Percentiles rank a stretch among this genome's conserved stretches.
Conservation (phyloP, 2,797 vertebrate species). For the Cottoperca gobio region DNA sequence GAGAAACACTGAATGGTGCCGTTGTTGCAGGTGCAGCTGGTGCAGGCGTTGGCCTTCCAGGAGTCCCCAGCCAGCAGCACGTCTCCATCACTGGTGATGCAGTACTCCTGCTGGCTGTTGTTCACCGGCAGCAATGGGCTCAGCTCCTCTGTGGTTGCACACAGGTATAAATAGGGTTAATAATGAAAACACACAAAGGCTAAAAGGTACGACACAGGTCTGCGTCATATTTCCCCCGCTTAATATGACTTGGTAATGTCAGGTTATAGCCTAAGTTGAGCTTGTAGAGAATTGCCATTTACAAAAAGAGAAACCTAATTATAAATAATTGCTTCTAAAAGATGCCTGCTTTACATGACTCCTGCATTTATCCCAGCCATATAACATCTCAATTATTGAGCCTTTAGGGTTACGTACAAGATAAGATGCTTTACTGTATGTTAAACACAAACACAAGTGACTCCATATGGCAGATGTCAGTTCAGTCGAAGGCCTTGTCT, state of each 20-base stretch:
- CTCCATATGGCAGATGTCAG: constrained; percentile 53
- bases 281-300: not conserved
- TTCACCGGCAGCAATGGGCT: constrained; percentile 81
- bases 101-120: constrained; percentile 84
- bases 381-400: constrained; percentile 39
- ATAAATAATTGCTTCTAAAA: not conserved
- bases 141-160: constrained; percentile 74
- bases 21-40: constrained; percentile 88
- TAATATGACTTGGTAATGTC: constrained; percentile 6
- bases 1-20: constrained; percentile 88
- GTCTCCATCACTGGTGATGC: constrained; percentile 84
- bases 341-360: constrained; percentile 3
- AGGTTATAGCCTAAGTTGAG: not conserved
- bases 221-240: not conserved
- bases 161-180: constrained; percentile 26
- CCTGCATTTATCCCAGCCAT: constrained; percentile 26
- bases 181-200: not conserved
- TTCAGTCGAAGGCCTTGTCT: constrained; percentile 44
- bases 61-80: constrained; percentile 84
- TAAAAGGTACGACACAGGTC: not conserved
- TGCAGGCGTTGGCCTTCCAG: constrained; percentile 88
- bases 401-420: constrained; percentile 30
- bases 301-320: constrained; percentile 4
- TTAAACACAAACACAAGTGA: constrained; percentile 62
- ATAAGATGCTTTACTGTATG: constrained; percentile 56